These are phyloP conservation scores for Ostrea edulis DNA, from an alignment of 1,140 invertebrate species.

Conservation along the genomic window DNA sequence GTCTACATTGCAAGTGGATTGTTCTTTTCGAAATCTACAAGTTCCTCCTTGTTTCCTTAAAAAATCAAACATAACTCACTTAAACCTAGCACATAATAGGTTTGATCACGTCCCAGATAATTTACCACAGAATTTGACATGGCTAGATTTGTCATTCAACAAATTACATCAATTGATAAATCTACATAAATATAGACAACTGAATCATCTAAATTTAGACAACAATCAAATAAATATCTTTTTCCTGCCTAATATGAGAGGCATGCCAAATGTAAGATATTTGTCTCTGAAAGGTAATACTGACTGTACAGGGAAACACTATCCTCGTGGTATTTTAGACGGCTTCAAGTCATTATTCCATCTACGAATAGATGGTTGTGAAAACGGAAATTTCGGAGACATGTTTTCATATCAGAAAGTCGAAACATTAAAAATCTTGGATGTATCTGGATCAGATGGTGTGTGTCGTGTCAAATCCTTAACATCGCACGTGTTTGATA, in stretches of 20 bases:
- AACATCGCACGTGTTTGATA: neutral
- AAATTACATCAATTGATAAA: neutral
- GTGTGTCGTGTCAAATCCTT: neutral
- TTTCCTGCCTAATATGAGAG: neutral
- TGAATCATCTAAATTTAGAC: neutral
- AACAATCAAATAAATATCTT: neutral
- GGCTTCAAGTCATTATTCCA: neutral
- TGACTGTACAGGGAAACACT: neutral
- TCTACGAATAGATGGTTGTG: constrained; percentile 19
- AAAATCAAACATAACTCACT: neutral
- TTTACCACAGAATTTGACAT: neutral
- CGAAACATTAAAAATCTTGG: constrained; percentile 13
- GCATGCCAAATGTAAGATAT: neutral
- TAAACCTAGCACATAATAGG: neutral
- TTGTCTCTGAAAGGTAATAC: constrained; percentile 5
- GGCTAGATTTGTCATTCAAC: neutral
- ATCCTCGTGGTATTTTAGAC: neutral
- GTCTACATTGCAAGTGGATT: neutral
- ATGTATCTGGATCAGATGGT: constrained; percentile 17
- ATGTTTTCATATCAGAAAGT: neutral
- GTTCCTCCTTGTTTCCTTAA: neutral
- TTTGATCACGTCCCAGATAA: neutral
- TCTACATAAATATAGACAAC: neutral
- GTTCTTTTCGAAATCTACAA: neutral
- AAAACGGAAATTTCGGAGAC: neutral